Percentiles rank a stretch among this genome's conserved stretches.
Evolutionary conservation across 2,113 vertebrate species (phyloP).

Genomic region (Tamias sibiricus): DNA sequence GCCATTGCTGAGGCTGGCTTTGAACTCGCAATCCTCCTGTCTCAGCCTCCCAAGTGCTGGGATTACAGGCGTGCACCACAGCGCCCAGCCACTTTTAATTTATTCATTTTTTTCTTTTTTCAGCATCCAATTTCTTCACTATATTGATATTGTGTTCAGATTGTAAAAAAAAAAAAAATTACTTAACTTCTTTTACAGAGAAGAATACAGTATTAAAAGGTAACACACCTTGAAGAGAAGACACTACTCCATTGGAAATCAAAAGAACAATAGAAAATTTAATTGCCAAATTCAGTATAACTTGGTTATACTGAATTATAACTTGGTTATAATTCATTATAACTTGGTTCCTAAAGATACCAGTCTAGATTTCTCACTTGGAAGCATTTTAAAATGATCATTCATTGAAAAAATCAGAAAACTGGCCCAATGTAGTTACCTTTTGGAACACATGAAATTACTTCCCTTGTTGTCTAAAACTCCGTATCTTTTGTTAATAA

Average conservation of each 20-base stretch:
- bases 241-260: background rate
- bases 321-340: too few relatives aligned
- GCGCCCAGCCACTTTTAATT: too few relatives aligned
- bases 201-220: background rate
- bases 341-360: background rate
- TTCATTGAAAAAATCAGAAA: background rate
- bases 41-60: too few relatives aligned
- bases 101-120: too few relatives aligned
- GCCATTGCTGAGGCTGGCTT: too few relatives aligned
- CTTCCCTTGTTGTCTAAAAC: background rate
- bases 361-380: background rate
- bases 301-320: too few relatives aligned
- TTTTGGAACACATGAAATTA: background rate
- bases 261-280: background rate
- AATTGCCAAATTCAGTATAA: background rate
- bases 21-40: too few relatives aligned
- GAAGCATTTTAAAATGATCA: background rate
- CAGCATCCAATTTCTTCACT: background rate
- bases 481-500: background rate
- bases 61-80: too few relatives aligned
- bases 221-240: background rate
- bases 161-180: background rate
- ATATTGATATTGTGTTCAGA: background rate
- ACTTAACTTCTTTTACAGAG: background rate
- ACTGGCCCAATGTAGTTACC: background rate